These are phyloP conservation scores for Labeo rohita DNA, from an alignment of 2,113 vertebrate species.

Conservation along the genomic window DNA sequence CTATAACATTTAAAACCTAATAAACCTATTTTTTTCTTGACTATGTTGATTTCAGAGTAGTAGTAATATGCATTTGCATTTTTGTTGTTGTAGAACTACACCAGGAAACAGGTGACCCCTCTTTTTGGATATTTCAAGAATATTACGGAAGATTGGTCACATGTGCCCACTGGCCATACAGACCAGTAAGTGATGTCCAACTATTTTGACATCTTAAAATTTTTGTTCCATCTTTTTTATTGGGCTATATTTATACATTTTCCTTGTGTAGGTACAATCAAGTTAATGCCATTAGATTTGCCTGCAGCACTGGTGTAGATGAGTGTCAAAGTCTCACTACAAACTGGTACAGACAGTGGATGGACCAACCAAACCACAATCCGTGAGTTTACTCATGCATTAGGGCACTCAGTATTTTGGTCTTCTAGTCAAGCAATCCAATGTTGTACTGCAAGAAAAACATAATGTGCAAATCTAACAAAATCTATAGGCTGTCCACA, in stretches of 20 bases:
- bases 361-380: fast-evolving
- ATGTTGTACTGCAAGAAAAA: background rate
- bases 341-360: constrained; percentile 60
- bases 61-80: background rate
- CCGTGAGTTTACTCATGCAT: constrained; percentile 69
- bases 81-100: constrained; percentile 75
- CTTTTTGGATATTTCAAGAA: constrained; percentile 70
- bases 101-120: constrained; percentile 74
- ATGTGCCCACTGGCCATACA: constrained; percentile 56
- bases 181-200: constrained; percentile 83
- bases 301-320: constrained; percentile 76
- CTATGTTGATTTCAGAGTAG: background rate
- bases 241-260: background rate
- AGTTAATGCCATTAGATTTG: constrained; percentile 81
- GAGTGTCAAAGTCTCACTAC: constrained; percentile 66
- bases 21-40: too few species aligned
- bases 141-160: constrained; percentile 60
- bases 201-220: too few species aligned
- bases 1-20: background rate
- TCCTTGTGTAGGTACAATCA: constrained; percentile 80
- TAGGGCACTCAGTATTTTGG: background rate
- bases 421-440: background rate
- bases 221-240: too few species aligned
- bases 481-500: background rate
- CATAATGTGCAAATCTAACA: background rate